Evolutionary conservation across 1,140 invertebrate species (phyloP).

Genomic region (Solen grandis): DNA sequence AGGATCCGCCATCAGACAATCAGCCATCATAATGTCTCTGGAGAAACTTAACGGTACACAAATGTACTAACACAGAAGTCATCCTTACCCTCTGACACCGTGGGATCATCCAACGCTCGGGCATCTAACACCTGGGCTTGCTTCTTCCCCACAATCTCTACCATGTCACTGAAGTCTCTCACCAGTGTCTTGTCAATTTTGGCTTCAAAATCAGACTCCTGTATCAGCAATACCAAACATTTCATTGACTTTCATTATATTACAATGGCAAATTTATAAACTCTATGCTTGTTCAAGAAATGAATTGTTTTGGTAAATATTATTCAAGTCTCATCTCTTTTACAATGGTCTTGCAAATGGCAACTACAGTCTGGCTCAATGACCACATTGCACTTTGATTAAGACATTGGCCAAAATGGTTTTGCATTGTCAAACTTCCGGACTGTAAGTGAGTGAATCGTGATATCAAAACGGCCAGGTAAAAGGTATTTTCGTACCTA

Average conservation of each 20-base stretch:
- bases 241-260: not conserved
- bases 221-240: not conserved
- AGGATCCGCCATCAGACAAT: too few relatives aligned
- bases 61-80: too few relatives aligned
- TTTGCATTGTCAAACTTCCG: too few relatives aligned
- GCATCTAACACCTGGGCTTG: conserved; percentile 65
- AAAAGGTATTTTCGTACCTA: too few relatives aligned
- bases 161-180: conserved; percentile 57
- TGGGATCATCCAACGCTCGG: conserved; percentile 28
- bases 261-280: not conserved
- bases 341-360: too few relatives aligned
- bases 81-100: conserved; percentile 18
- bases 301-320: not conserved
- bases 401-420: too few relatives aligned
- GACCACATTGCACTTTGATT: too few relatives aligned
- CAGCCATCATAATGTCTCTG: too few relatives aligned
- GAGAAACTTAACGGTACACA: too few relatives aligned
- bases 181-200: conserved; percentile 51
- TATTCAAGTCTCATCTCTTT: not conserved
- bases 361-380: too few relatives aligned
- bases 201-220: conserved; percentile 56
- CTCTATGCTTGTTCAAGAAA: not conserved
- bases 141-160: conserved; percentile 50
- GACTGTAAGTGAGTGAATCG: too few relatives aligned
- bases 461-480: too few relatives aligned